phyloP scores from a whole-genome alignment of 2,888 invertebrate genomes.

The Taphrorychus bicolor region DNA sequence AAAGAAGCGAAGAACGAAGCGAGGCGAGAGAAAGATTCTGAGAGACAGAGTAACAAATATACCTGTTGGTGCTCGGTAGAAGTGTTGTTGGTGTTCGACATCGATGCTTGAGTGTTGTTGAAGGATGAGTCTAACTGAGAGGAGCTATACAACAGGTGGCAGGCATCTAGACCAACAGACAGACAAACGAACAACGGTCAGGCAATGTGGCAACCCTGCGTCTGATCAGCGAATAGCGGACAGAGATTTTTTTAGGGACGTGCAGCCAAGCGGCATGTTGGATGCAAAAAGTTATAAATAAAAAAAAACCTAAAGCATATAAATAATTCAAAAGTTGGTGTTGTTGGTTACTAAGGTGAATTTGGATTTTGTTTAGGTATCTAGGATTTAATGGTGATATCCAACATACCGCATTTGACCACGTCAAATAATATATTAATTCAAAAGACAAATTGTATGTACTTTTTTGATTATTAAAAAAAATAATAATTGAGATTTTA shows the following conservation, averaged over 20 bases:
- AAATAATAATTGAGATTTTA: no score
- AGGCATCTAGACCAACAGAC: conserved; percentile 95
- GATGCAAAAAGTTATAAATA: no score
- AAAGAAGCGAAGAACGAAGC: conserved; percentile 17
- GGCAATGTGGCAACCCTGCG: conserved; percentile 44
- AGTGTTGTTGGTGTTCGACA: conserved; percentile 59
- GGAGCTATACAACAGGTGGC: conserved; percentile 76
- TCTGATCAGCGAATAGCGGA: conserved; percentile 40
- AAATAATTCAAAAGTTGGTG: no score
- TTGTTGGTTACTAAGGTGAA: no score
- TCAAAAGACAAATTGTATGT: conserved; percentile 9
- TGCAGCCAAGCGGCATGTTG: conserved; percentile 9
- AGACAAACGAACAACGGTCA: conserved; percentile 69
- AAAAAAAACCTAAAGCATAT: no score
- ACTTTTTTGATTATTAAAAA: neutral
- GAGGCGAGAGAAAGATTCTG: conserved; percentile 30
- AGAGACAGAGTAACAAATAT: conserved; percentile 49
- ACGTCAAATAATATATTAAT: neutral
- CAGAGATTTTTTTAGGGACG: conserved; percentile 26
- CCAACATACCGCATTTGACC: conserved; percentile 6
- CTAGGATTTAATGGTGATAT: no score
- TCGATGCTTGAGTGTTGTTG: conserved; percentile 65
- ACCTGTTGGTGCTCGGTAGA: conserved; percentile 61
- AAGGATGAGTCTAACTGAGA: conserved; percentile 87
- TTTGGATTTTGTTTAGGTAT: no score